Base-by-base conservation (phyloP, 1,140 invertebrate genomes). In the Neotoxoptera formosana region DNA sequence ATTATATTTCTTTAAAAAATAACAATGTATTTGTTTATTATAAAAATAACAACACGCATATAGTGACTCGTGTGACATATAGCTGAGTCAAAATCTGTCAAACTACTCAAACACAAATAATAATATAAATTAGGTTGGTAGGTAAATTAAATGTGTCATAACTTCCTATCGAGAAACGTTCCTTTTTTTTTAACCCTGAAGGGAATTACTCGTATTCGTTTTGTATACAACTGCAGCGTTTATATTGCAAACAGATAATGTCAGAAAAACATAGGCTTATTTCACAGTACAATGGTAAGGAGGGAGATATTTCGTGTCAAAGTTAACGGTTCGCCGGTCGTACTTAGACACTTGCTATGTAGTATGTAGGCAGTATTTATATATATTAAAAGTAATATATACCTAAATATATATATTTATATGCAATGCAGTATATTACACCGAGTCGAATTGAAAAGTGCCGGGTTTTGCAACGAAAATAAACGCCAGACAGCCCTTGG, bases 391-490 rank as follows among this genome's bases (percentile, higher is more conserved):
- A 17, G n/a, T 17, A 67, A n/a, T 30, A 30, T 60, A 60, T 60
- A 60, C 51, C 84, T 14, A 60, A 30, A 48, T 48, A 48, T 47
- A 86, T 30, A 8, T 30, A 30, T 30, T 47, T 48, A 87, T 48
- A 88, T 51, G 34, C 25, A n/a, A 47, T 34, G 7, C 23, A 36
- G 25, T 76, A 48, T 41, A 67, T 81, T 53, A 84, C 20, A 83
- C 91, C 91, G 81, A 51, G 34, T 53, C 91, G 67, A 93, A 93
- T 93, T 45, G 91, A 30, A 93, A 93, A 93, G 91, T 93, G 47
- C 36, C 23, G 21, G 34, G 47, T 93, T 93, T 93, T 93, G 91
- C 81, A 93, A 93, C 76, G 81, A 93, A 93, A 93, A 93, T 93
- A 84, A 93, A 93, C 91, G 91, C 6, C 23, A 23, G 34, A 84